These are phyloP conservation scores for Pelobates fuscus DNA, from an alignment of 2,113 vertebrate genomes.

Conservation along the genomic window DNA sequence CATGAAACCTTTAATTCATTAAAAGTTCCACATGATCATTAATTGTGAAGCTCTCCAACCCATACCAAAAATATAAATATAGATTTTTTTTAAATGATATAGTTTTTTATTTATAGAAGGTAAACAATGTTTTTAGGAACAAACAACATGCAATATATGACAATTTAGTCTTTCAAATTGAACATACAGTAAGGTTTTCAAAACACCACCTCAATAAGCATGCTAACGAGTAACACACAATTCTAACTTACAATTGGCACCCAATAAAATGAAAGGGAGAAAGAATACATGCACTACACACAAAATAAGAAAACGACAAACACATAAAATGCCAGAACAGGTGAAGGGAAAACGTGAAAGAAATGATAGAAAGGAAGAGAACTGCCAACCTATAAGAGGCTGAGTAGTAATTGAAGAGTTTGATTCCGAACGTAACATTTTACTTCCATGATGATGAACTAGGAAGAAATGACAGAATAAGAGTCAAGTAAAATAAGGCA, in stretches of 20 bases:
- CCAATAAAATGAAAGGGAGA: conserved; percentile 18
- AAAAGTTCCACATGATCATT: no score
- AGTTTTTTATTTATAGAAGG: no score
- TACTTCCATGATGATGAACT: conserved; percentile 99
- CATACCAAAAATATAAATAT: no score
- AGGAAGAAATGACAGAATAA: conserved; percentile 89
- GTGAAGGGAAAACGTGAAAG: conserved; percentile 60
- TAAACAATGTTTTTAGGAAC: neutral
- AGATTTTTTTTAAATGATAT: no score
- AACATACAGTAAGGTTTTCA: conserved; percentile 5
- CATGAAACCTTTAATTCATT: no score
- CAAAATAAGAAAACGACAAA: conserved; percentile 55
- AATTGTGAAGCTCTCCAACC: no score
- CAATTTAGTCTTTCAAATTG: conserved; percentile 13
- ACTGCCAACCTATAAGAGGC: conserved; percentile 99
- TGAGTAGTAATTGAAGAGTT: conserved; percentile 99
- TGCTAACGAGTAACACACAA: conserved; percentile 18
- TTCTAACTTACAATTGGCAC: conserved; percentile 12
- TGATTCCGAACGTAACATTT: conserved; percentile 99
- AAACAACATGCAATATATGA: conserved; percentile 40
- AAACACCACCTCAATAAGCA: conserved; percentile 23
- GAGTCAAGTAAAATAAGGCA: conserved; percentile 76
- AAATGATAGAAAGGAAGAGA: conserved; percentile 81
- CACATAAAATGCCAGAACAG: conserved; percentile 66
- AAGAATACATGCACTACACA: conserved; percentile 28